Base-by-base conservation (phyloP, 2,888 invertebrate genomes). In the Ptilodon capucinus region DNA sequence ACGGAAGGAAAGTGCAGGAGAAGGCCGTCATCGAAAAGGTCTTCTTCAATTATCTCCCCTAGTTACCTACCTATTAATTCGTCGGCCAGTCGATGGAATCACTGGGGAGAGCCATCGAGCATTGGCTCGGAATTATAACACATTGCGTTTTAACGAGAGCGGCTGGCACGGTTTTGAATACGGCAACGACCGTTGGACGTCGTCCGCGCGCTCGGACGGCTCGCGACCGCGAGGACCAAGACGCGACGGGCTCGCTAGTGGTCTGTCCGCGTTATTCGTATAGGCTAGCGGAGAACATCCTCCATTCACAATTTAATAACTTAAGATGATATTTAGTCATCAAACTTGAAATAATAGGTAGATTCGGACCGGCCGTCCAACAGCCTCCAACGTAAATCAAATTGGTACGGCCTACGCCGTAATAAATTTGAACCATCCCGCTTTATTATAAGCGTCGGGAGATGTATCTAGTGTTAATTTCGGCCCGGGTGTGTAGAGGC, bases 1-100 rank as follows among this genome's bases (percentile, higher is more conserved):
- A 71, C 70, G 72, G 65, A 46, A 70, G 82, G 48, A 84, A 81
- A 72, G 76, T 81, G 68, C 79, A 76, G 46, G 80, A 83, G 57
- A 80, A 80, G 60, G 72, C 76, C 46, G 76, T 75, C 66, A 70
- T 70, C 42, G 82, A 82, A 69, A 84, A 84, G 85, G 84, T 84
- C 57, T 50, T 54, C 42, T 44, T 84, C 60, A 50, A n/a, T n/a
- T n/a, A n/a, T n/a, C n/a, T n/a, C n/a, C n/a, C n/a, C n/a, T n/a
- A n/a, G n/a, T 53, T 45, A 41, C 61, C 54, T 42, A 23, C 40
- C 48, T 54, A 51, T 56, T 9, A 28, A n/a, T 50, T n/a, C n/a
- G n/a, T n/a, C n/a, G n/a, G 52, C 50, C 46, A 23, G 43, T n/a
- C 42, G 8, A 51, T 54, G 55, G 46, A 43, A 6, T 9, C 19